Conservation (phyloP, 1,140 invertebrate genomes). For the Drosophila trapezifrons region DNA sequence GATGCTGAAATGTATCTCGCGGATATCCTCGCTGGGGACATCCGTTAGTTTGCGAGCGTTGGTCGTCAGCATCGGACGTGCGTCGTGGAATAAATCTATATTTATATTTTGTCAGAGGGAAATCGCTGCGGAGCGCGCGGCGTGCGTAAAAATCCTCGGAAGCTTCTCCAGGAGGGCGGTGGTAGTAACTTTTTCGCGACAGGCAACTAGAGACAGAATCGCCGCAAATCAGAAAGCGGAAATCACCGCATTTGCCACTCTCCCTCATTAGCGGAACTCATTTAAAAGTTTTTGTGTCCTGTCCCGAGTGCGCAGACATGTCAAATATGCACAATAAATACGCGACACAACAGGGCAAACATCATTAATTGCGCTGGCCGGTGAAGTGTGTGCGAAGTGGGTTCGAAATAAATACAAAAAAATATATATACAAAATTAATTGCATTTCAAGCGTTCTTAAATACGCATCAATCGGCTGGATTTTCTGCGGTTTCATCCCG, state of each 20-base stretch:
- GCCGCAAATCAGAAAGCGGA: constrained; percentile 1
- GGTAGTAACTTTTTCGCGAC: constrained; percentile 10
- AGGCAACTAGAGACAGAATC: constrained; percentile 9
- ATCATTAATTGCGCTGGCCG: constrained; percentile 63
- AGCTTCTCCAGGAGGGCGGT: constrained; percentile 1
- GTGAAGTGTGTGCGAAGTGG: constrained; percentile 33
- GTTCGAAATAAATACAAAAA: constrained; percentile 18
- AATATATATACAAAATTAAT: constrained; percentile 65
- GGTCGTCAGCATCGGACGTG: constrained; percentile 70
- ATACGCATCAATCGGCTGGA: constrained; percentile 56
- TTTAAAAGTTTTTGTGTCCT: constrained; percentile 3
- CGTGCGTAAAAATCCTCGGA: constrained; percentile 33
- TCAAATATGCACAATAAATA: constrained; percentile 61
- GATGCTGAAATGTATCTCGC: constrained; percentile 16
- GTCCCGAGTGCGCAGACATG: constrained; percentile 24
- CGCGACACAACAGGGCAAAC: constrained; percentile 57
- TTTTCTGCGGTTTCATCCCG: constrained; percentile 57
- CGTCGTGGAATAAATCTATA: constrained; percentile 34
- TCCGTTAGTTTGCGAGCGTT: constrained; percentile 68
- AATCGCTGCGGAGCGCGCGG: constrained; percentile 25
- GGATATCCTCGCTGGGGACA: constrained; percentile 21
- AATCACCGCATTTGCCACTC: neutral
- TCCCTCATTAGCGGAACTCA: constrained; percentile 3
- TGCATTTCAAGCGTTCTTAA: constrained; percentile 73
- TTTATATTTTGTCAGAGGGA: constrained; percentile 7